phyloP scores from a whole-genome alignment of 2,113 vertebrate genomes.

The Gopherus flavomarginatus region DNA sequence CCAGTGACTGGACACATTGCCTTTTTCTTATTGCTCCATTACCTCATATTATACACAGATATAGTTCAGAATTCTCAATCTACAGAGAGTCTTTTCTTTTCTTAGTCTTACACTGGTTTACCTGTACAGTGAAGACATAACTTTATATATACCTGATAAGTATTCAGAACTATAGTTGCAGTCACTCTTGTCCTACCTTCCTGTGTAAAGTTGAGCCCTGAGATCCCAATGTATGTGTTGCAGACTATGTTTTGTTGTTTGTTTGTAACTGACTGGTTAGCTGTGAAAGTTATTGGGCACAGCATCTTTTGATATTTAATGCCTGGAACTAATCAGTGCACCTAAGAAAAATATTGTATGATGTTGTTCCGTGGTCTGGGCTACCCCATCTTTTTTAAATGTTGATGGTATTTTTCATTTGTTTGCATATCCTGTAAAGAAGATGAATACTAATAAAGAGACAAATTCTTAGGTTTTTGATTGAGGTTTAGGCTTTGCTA shows the following conservation, averaged over 20 bases:
- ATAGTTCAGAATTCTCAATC: neutral
- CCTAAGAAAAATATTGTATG: neutral
- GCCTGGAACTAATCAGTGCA: neutral
- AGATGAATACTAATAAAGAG: neutral
- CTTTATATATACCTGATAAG: neutral
- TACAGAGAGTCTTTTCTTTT: neutral
- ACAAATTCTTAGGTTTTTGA: neutral
- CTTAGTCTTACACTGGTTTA: neutral
- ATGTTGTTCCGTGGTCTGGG: neutral
- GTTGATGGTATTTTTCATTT: neutral
- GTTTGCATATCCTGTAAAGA: neutral
- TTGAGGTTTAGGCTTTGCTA: neutral
- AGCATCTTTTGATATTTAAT: neutral
- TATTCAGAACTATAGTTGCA: neutral
- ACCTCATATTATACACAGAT: neutral
- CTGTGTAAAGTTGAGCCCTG: neutral
- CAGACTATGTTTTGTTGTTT: neutral
- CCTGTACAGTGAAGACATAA: neutral
- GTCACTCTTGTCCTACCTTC: neutral
- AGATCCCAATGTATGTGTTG: neutral
- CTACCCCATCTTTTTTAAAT: neutral
- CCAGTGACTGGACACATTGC: neutral
- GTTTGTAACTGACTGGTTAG: neutral
- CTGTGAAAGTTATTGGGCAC: neutral
- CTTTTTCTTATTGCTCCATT: neutral